Percentiles rank a stretch among this genome's conserved stretches.
These are phyloP conservation scores for Diploptera punctata DNA, from an alignment of 2,888 invertebrate genomes.

Conservation along the genomic window DNA sequence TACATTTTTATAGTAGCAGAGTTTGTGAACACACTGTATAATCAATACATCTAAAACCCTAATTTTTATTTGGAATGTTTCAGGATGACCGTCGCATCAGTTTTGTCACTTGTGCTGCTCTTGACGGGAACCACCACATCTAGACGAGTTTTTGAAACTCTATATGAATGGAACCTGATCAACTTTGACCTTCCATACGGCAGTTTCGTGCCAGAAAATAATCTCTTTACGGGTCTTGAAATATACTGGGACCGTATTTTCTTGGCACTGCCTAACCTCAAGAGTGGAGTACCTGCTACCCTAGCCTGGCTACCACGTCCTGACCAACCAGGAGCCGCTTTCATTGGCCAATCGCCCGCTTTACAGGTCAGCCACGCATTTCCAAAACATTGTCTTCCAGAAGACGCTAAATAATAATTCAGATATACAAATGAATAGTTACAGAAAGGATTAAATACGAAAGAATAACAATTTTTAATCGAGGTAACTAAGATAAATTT, in stretches of 20 bases:
- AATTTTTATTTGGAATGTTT: too few relatives aligned
- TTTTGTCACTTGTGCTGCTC: neutral
- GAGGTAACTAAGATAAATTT: too few relatives aligned
- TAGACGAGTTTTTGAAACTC: conserved; percentile 59
- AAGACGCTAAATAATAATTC: too few relatives aligned
- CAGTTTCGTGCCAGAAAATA: conserved; percentile 66
- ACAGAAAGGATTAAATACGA: too few relatives aligned
- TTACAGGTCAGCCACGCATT: neutral
- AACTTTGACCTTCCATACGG: conserved; percentile 64
- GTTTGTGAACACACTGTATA: too few relatives aligned
- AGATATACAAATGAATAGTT: too few relatives aligned
- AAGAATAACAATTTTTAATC: too few relatives aligned
- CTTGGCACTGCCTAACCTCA: conserved; percentile 74
- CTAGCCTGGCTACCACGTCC: conserved; percentile 69
- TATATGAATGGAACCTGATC: conserved; percentile 73
- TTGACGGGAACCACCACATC: neutral
- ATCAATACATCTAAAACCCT: too few relatives aligned
- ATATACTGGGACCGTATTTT: conserved; percentile 75
- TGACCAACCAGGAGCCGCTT: neutral
- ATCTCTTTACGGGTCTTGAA: conserved; percentile 79
- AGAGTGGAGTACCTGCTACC: conserved; percentile 79
- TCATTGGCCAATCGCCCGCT: conserved; percentile 1
- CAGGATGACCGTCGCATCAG: neutral
- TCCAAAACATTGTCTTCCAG: neutral
- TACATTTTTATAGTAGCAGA: too few relatives aligned